Evolutionary conservation across 2,888 invertebrate genomes (phyloP).

Genomic region (Erpobdella octoculata): DNA sequence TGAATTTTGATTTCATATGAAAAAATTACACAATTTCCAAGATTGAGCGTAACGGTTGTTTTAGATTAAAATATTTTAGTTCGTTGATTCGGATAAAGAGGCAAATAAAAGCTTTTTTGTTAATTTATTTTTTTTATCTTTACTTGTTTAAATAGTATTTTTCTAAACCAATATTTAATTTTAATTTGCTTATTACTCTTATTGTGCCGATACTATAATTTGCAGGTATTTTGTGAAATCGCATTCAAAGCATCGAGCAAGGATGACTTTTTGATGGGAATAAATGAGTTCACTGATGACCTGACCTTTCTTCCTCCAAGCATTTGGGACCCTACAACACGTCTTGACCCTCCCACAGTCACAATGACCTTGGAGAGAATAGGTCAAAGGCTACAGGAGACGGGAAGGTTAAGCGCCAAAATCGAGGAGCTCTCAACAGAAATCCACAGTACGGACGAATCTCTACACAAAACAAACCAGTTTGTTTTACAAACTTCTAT

Average conservation of each 20-base stretch:
- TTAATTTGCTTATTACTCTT: not conserved
- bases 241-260: constrained; percentile 54
- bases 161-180: not conserved
- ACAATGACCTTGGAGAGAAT: constrained; percentile 24
- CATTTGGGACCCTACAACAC: constrained; percentile 89
- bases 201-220: not conserved
- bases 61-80: too few species aligned
- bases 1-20: too few species aligned
- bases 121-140: too few species aligned
- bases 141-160: not conserved
- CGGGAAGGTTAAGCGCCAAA: not conserved
- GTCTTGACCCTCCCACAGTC: constrained; percentile 49
- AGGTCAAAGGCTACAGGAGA: not conserved
- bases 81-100: too few species aligned
- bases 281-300: constrained; percentile 85
- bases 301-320: constrained; percentile 79
- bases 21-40: too few species aligned
- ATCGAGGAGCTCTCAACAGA: constrained; percentile 8
- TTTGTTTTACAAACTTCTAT: too few species aligned
- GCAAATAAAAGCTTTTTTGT: too few species aligned
- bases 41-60: too few species aligned
- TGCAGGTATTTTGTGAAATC: constrained; percentile 51
- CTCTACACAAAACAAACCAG: not conserved
- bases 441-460: not conserved
- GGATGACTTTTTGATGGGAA: constrained; percentile 81